Percentiles rank a stretch among this genome's conserved stretches.
Conservation (phyloP, 2,113 vertebrate species). For the Leptodactylus fuscus region DNA sequence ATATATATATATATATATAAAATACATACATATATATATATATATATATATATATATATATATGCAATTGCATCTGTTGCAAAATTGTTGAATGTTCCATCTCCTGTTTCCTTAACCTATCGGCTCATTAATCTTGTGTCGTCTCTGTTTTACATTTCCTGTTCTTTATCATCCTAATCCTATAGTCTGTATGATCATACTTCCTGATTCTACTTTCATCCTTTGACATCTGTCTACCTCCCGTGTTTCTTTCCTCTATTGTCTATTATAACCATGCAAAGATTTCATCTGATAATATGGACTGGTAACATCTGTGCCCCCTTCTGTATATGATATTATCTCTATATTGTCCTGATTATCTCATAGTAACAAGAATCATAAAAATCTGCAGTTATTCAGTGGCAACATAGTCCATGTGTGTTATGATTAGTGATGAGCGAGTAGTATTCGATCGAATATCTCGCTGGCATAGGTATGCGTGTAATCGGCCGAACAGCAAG, state of each 20-base stretch:
- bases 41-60: too few relatives aligned
- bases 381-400: not conserved
- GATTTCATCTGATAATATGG: not conserved
- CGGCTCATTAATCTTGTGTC: constrained; percentile 31
- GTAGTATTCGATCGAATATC: too few relatives aligned
- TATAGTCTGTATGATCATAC: constrained; percentile 4
- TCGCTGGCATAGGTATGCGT: too few relatives aligned
- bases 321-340: not conserved
- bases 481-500: too few relatives aligned
- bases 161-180: not conserved
- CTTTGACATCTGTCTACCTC: not conserved
- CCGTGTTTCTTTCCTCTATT: not conserved
- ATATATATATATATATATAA: too few relatives aligned
- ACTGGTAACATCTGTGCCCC: not conserved
- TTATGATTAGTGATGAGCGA: too few relatives aligned
- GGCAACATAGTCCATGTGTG: not conserved
- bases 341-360: not conserved
- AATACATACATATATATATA: too few relatives aligned
- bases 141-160: constrained; percentile 51
- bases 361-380: not conserved
- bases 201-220: constrained; percentile 19
- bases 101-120: constrained; percentile 24
- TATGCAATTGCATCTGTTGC: too few relatives aligned
- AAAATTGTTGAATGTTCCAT: too few relatives aligned
- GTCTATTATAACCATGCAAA: not conserved